Evolutionary conservation across 2,113 vertebrate genomes (phyloP), one percentile per base, ranked within the genome.

Genomic region (Tricholaema leucomelas): DNA sequence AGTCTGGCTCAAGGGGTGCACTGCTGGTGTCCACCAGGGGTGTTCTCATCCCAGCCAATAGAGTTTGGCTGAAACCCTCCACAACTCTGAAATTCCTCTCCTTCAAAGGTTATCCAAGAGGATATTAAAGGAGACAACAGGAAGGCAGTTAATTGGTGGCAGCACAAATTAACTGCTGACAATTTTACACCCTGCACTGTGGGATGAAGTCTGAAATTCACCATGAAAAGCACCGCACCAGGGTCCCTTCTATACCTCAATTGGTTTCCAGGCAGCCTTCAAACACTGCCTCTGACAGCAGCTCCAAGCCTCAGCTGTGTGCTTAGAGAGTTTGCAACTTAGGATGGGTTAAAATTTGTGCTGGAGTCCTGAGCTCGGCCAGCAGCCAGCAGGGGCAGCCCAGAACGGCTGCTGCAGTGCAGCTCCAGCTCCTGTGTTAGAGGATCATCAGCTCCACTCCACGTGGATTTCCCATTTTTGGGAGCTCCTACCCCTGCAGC

Each of bases 311-410:
- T 2, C 10, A 11, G 30, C 40, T 7, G 64, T 1, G 1, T 1
- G 50, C 30, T 15, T 5, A 18, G 52, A 19, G 56, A 23, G 48
- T 35, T 4, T 21, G 56, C 23, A 44, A 42, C 11, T 12, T 15
- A 0, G 17, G 1, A 1, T 0, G 21, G 40, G 18, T 17, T 33
- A 5, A 19, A 56, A 59, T 12, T 30, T 3, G 9, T 3, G 13
- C 9, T 8, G 2, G 5, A 77, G 20, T 36, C 5, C 42, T 44
- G 42, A 44, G 42, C 42, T 44, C 42, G 16, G 4, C 23, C 4
- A 66, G 8, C 48, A 18, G 4, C 23, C 4, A 66, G 8, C 48
- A 8, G 0, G 10, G 27, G 3, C 46, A 23, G 71, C 13, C 28
- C 33, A 0, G 1, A 7, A 33, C 1, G 1, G 20, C 59, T 17